Evolutionary conservation across 2,888 invertebrate species (phyloP), one percentile per base, ranked within the genome.

Genomic region (Epinotia ramella): DNA sequence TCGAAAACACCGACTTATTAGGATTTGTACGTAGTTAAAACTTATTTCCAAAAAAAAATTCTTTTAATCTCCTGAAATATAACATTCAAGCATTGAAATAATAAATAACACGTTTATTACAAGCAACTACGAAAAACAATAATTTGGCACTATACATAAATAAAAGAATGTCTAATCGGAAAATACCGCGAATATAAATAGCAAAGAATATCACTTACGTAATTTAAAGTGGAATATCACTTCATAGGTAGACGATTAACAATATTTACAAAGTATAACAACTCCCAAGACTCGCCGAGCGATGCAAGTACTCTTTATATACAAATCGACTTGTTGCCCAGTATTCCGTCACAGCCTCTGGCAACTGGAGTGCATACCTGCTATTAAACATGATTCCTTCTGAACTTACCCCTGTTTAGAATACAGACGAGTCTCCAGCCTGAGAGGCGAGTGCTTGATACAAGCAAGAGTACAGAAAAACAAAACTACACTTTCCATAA

Each of bases 251-350:
- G 84, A 81, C 85, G 84, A 84, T 84, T 89, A 91, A 91, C 90
- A 89, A 91, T 93, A 93, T 92, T 91, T 93, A 93, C 92, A 92
- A 87, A 87, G 86, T 85, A 87, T 87, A 91, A 91, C 89, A 91
- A 88, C 84, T 86, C 82, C 81, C 82, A 88, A 88, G 80, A 83
- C 85, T 60, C 83, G 85, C 87, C 82, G 80, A 84, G 83, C 85
- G 81, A n/a, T 20, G 65, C 70, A 70, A 69, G 73, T 78, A 73
- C 79, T 75, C 68, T 28, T 67, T 82, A 82, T 81, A 68, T 83
- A 82, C 79, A 82, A 70, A 64, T 71, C 72, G 68, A 74, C 46
- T 66, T 63, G 62, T 60, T 40, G 64, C 40, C 75, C 68, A 28
- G 33, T n/a, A 60, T 56, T 57, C 73, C 46, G 3, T 16, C 49